phyloP scores from a whole-genome alignment of 2,797 vertebrate species.

The Hyperoplus immaculatus region DNA sequence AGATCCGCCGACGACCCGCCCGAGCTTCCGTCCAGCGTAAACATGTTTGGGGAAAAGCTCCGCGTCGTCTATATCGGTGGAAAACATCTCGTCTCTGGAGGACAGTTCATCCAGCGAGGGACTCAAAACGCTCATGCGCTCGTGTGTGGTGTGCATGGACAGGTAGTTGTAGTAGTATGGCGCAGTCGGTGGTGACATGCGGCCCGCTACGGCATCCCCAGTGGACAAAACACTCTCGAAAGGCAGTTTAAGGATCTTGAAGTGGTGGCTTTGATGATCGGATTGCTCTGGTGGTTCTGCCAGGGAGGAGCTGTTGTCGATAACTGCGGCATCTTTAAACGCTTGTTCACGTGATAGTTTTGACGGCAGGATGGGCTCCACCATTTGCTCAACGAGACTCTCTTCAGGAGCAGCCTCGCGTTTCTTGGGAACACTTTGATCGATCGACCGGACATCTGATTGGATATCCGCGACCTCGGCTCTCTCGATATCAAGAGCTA shows the following conservation, averaged over 20 bases:
- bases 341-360: background rate
- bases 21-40: constrained; percentile 62
- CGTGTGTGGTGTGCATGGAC: constrained; percentile 72
- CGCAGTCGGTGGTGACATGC: constrained; percentile 55
- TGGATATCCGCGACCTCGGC: constrained; percentile 56
- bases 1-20: constrained; percentile 6
- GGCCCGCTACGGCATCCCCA: constrained; percentile 45
- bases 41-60: constrained; percentile 77
- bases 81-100: constrained; percentile 87
- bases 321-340: constrained; percentile 4
- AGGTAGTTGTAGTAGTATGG: constrained; percentile 81
- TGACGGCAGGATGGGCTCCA: constrained; percentile 4
- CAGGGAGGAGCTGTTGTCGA: constrained; percentile 4
- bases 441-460: constrained; percentile 45
- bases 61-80: constrained; percentile 84
- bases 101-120: constrained; percentile 86
- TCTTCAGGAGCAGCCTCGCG: constrained; percentile 28
- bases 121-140: constrained; percentile 85
- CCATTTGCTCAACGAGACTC: constrained; percentile 6
- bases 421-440: constrained; percentile 27
- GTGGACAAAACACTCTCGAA: constrained; percentile 65
- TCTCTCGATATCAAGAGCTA: constrained; percentile 24
- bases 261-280: constrained; percentile 44
- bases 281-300: constrained; percentile 21
- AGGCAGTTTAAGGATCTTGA: constrained; percentile 79